Base-by-base conservation (phyloP, 2,888 invertebrate genomes). In the Drosophila seclusa region DNA sequence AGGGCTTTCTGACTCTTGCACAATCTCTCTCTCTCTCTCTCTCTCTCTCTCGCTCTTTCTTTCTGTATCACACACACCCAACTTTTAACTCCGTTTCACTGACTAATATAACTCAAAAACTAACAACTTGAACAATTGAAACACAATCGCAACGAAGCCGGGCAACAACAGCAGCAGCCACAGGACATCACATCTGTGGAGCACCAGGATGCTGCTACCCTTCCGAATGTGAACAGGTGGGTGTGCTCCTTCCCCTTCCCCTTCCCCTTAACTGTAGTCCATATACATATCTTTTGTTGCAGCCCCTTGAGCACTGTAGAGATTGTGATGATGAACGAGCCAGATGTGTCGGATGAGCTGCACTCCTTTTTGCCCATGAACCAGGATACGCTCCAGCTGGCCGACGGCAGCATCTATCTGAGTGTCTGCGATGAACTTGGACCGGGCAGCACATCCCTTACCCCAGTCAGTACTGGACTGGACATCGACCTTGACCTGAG, bases 381-480 rank as follows among this genome's bases (percentile, higher is more conserved):
- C 63, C 89, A 92, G 54, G 93, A 92, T 54, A 85, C 84, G 2
- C 50, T 85, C 0, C 64, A 53, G n/a, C 31, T 18, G 34, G 21
- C n/a, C 6, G 49, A 13, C 29, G 75, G 86, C 1, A 87, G 81
- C 10, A 84, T 91, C 32, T 89, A 85, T 32, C 74, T 87, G 2
- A 78, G 81, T 45, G 80, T 80, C 18, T 62, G 79, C 53, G 85
- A 89, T n/a, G 88, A 89, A 1, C 67, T 71, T n/a, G 86, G 83
- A 4, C 76, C 76, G 16, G 89, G 86, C 58, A 91, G 90, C 62
- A 85, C 90, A 52, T 92, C 92, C 60, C 74, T 92, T 75, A 96
- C 96, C 27, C 96, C 96, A 76, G 95, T 95, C 80, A 96, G 96
- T 70, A 94, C 94, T 34, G 94, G 95, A 78, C 94, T 94, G 54